Conservation (phyloP, 2,113 vertebrate species). For the Puntigrus tetrazona region DNA sequence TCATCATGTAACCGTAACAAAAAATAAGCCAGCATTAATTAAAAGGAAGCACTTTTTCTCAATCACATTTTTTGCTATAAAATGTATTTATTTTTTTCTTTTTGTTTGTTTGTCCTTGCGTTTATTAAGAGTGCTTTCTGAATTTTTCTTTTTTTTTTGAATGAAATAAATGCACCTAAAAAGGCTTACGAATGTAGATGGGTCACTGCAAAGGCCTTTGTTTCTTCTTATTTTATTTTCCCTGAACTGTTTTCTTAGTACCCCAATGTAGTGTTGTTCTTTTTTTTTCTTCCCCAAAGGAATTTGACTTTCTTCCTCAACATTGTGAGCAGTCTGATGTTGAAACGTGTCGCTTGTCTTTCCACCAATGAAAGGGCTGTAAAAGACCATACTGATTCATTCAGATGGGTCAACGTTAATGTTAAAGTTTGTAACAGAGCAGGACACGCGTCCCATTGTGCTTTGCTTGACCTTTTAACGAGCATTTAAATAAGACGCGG, state of each 20-base stretch:
- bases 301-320: not conserved
- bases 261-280: not conserved
- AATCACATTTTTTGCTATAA: too few species aligned
- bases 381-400: not conserved
- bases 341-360: slow-evolving; percentile 27
- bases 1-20: slow-evolving; percentile 14
- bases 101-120: slow-evolving; percentile 69
- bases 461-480: not conserved
- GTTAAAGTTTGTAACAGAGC: slow-evolving; percentile 20
- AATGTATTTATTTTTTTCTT: slow-evolving; percentile 66
- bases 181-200: slow-evolving; percentile 95
- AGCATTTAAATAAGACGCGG: not conserved
- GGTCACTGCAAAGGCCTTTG: slow-evolving; percentile 78
- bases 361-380: slow-evolving; percentile 34
- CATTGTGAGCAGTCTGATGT: not conserved
- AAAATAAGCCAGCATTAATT: slow-evolving; percentile 59
- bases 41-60: slow-evolving; percentile 68
- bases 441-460: not conserved
- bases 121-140: slow-evolving; percentile 63
- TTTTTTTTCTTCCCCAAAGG: not conserved
- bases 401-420: not conserved
- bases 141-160: slow-evolving; percentile 62
- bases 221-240: slow-evolving; percentile 69
- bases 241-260: slow-evolving; percentile 12
- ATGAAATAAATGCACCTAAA: slow-evolving; percentile 74